Conservation (phyloP, 1,140 invertebrate genomes). For the Arion vulgaris region DNA sequence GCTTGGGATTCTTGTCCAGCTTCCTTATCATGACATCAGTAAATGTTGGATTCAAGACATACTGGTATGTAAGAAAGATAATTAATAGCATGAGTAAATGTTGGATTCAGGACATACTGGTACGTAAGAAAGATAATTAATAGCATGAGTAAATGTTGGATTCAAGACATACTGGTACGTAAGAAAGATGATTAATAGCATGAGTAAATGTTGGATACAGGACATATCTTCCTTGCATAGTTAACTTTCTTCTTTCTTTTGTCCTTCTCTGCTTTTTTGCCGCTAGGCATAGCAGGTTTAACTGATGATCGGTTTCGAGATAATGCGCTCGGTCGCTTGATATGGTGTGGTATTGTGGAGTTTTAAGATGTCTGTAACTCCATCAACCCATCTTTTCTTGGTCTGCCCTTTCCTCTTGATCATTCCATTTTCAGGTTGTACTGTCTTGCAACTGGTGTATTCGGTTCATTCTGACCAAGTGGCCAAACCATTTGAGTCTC, state of each 20-base stretch:
- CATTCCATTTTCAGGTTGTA: too few species aligned
- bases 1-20: constrained; percentile 87
- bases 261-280: too few species aligned
- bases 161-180: constrained; percentile 89
- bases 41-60: constrained; percentile 98
- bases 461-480: too few species aligned
- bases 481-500: too few species aligned
- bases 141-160: constrained; percentile 90
- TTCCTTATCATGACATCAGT: constrained; percentile 84
- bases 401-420: too few species aligned
- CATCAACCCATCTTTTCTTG: too few species aligned
- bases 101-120: constrained; percentile 96
- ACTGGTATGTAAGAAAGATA: constrained; percentile 74
- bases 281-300: too few species aligned
- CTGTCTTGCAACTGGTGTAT: too few species aligned
- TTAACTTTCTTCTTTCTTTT: neutral
- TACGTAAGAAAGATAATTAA: constrained; percentile 69
- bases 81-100: constrained; percentile 86
- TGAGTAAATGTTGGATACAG: constrained; percentile 96
- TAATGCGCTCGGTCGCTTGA: too few species aligned
- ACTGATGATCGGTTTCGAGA: too few species aligned
- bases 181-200: constrained; percentile 75
- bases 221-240: constrained; percentile 86
- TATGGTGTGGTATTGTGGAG: too few species aligned
- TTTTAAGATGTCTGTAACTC: too few species aligned